A percentile compares a stretch with the other conserved stretches of the same genome.
Evolutionary conservation across 1,140 invertebrate species (phyloP).

Genomic region (Streblospio benedicti): DNA sequence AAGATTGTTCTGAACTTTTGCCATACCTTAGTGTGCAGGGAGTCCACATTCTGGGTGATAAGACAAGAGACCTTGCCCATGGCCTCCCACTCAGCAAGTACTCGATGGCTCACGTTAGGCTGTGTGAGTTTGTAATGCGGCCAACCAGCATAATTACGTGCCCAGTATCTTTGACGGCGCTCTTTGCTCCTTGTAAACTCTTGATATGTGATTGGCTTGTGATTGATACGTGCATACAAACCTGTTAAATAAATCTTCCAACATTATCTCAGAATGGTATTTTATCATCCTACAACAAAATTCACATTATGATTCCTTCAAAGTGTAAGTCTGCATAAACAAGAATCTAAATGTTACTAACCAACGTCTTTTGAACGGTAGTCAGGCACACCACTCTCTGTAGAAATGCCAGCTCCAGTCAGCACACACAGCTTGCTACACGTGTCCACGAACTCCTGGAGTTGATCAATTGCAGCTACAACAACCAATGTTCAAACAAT

Average conservation of each 20-base stretch:
- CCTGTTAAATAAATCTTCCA: no score
- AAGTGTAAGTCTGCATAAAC: no score
- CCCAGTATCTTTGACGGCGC: constrained; percentile 82
- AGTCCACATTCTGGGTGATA: constrained; percentile 95
- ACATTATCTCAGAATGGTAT: constrained; percentile 84
- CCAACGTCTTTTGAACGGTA: constrained; percentile 10
- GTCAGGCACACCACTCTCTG: constrained; percentile 79
- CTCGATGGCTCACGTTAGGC: constrained; percentile 51
- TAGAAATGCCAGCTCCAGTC: constrained; percentile 90
- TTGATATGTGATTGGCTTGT: constrained; percentile 64
- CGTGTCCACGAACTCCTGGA: constrained; percentile 59
- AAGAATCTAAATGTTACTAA: no score
- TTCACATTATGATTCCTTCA: no score
- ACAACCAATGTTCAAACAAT: no score
- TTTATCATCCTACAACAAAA: constrained; percentile 37
- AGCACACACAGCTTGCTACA: constrained; percentile 55
- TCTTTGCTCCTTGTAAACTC: constrained; percentile 69
- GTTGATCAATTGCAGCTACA: constrained; percentile 55
- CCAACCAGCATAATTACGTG: constrained; percentile 90
- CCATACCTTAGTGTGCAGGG: constrained; percentile 78
- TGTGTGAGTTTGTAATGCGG: constrained; percentile 54
- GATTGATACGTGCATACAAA: constrained; percentile 72
- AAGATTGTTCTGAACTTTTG: no score
- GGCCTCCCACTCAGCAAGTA: constrained; percentile 51
- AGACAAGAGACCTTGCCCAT: constrained; percentile 41